A percentile compares a stretch with the other conserved stretches of the same genome.
These are phyloP conservation scores for Metellina segmentata DNA, from an alignment of 2,888 invertebrate species.

Conservation along the genomic window DNA sequence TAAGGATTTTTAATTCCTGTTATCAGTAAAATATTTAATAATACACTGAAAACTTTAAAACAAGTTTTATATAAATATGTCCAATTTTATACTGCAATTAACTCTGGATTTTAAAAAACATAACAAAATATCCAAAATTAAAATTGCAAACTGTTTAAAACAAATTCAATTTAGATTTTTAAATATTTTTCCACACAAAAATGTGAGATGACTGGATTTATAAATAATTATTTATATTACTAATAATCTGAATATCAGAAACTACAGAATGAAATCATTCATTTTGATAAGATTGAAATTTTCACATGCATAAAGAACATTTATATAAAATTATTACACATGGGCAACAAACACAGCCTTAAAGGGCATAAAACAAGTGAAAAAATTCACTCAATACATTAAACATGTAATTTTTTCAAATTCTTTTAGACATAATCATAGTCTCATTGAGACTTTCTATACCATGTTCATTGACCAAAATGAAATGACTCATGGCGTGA, in stretches of 20 bases:
- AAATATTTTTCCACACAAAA: not conserved
- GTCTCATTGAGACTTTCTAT: slow-evolving; percentile 64
- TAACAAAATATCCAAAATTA: not conserved
- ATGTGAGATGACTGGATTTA: not conserved
- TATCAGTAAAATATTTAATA: too few relatives aligned
- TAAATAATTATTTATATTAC: slow-evolving; percentile 37
- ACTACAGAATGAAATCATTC: slow-evolving; percentile 53
- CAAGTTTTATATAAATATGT: not conserved
- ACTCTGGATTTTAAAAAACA: not conserved
- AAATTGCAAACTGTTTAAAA: not conserved
- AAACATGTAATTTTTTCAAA: slow-evolving; percentile 49
- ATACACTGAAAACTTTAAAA: too few relatives aligned
- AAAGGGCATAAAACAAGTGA: slow-evolving; percentile 27
- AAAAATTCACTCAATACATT: slow-evolving; percentile 52
- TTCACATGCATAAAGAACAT: slow-evolving; percentile 30
- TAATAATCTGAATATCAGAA: slow-evolving; percentile 65
- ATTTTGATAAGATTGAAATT: slow-evolving; percentile 14
- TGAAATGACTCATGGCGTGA: slow-evolving; percentile 46
- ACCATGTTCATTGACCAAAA: slow-evolving; percentile 59
- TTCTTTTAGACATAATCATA: slow-evolving; percentile 32
- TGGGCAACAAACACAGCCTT: slow-evolving; percentile 42
- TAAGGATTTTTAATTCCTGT: too few relatives aligned
- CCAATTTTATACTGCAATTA: not conserved
- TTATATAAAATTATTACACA: slow-evolving; percentile 52
- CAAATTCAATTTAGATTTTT: not conserved